Evolutionary conservation across 2,797 vertebrate species (phyloP), one percentile per base, ranked within the genome.

Genomic region (Bucorvus abyssinicus): DNA sequence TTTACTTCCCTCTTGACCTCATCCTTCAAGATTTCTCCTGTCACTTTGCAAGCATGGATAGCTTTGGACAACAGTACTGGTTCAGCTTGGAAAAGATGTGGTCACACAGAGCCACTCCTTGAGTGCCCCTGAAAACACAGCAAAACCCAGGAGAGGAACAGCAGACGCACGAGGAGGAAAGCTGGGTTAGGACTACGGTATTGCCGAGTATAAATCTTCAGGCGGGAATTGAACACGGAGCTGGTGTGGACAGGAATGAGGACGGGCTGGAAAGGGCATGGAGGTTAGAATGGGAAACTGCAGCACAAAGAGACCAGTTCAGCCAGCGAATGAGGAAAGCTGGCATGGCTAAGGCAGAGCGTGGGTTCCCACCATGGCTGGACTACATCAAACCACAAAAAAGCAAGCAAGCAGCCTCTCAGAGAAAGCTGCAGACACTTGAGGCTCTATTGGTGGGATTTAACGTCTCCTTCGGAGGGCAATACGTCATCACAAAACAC

Each of bases 91-190:
- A 40, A 40, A 40, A 64, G 74, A 50, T 9, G 56, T 32, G 64
- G 19, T 12, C 6, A 53, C 40, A 16, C 12, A n/a, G 55, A 55
- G 45, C 9, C 1, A 1, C 16, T 38, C 38, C 30, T 42, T n/a
- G 17, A 5, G 10, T 10, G 44, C 9, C 44, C 27, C 40, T 18
- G 29, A 29, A 64, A 78, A 18, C 9, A 14, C 17, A 30, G 5
- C 22, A n/a, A 29, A 6, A 2, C 24, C 20, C 13, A 11, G 73
- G 12, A 56, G 32, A n/a, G n/a, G 40, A 59, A 30, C 10, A 18
- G 32, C 36, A 34, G 19, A 5, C 29, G 4, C n/a, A n/a, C 0
- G 0, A 52, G 30, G 47, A 82, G n/a, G 13, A 64, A 69, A 78
- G 16, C 11, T 34, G n/a, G 20, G 15, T 65, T 56, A 19, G 14